Conservation (phyloP, 2,113 vertebrate species). For the Acinonyx jubatus region DNA sequence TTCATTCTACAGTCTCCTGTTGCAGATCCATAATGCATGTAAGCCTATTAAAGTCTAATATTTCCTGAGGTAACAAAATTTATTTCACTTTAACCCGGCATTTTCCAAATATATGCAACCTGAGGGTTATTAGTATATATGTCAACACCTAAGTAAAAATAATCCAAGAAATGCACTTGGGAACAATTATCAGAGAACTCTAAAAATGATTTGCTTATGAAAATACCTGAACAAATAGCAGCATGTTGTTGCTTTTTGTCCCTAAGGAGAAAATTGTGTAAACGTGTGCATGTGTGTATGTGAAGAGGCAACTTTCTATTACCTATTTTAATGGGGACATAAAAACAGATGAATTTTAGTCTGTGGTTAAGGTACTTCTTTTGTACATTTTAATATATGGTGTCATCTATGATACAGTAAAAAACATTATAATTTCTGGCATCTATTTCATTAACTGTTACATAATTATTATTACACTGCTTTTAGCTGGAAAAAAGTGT, state of each 20-base stretch:
- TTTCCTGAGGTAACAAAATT: neutral
- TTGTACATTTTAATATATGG: neutral
- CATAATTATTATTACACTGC: neutral
- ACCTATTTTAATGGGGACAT: neutral
- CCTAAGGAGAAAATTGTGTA: neutral
- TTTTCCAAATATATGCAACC: neutral
- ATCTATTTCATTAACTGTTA: neutral
- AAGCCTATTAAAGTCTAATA: conserved; percentile 28
- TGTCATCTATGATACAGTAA: neutral
- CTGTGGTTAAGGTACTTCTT: neutral
- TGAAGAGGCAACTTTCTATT: neutral
- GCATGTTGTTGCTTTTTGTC: neutral
- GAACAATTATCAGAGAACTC: neutral
- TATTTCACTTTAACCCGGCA: neutral
- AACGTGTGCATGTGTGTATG: neutral
- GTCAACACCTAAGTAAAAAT: neutral
- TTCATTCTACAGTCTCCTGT: neutral
- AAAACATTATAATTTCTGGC: neutral
- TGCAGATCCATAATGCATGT: neutral
- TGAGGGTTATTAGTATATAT: neutral
- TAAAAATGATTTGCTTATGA: neutral
- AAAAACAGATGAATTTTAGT: neutral
- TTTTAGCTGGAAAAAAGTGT: neutral
- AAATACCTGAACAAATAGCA: conserved; percentile 2
- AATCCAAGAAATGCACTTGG: neutral